These are phyloP conservation scores for Oxyruncus cristatus DNA, from an alignment of 2,113 vertebrate species.

Conservation along the genomic window DNA sequence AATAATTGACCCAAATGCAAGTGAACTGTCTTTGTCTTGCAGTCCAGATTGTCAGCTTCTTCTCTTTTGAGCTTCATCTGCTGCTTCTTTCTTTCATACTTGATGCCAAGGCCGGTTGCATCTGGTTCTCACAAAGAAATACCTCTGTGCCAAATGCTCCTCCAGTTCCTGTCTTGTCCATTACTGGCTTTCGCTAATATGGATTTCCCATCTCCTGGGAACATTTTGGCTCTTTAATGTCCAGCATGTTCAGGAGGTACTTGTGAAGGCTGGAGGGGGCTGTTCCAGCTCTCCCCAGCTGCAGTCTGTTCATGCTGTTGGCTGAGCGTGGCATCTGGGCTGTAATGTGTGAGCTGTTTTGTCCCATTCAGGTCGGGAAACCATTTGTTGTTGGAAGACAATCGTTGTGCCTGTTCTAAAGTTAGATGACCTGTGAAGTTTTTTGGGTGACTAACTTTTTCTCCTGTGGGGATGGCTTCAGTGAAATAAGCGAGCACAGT, in stretches of 20 bases:
- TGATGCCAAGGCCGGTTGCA: not conserved
- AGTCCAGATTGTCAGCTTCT: not conserved
- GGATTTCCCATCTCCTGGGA: not conserved
- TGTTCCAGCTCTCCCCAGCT: not conserved
- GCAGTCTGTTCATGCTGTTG: not conserved
- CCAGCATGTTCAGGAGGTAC: not conserved
- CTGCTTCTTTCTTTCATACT: not conserved
- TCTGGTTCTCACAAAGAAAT: not conserved
- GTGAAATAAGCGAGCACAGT: not conserved
- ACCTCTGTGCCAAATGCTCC: not conserved
- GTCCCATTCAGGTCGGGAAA: not conserved
- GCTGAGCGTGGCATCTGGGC: rapidly evolving
- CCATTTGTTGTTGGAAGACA: not conserved
- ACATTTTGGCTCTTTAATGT: not conserved
- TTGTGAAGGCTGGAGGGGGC: not conserved
- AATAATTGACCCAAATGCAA: not conserved
- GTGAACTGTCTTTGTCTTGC: not conserved
- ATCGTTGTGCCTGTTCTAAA: not conserved
- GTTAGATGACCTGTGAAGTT: not conserved
- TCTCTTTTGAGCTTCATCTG: not conserved
- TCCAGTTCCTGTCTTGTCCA: not conserved
- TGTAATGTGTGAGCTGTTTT: too few relatives aligned
- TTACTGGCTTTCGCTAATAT: not conserved
- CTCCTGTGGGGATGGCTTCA: not conserved
- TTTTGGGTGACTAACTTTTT: not conserved